Conservation (phyloP, 2,797 vertebrate genomes). For the Myioborus melanocephalus region DNA sequence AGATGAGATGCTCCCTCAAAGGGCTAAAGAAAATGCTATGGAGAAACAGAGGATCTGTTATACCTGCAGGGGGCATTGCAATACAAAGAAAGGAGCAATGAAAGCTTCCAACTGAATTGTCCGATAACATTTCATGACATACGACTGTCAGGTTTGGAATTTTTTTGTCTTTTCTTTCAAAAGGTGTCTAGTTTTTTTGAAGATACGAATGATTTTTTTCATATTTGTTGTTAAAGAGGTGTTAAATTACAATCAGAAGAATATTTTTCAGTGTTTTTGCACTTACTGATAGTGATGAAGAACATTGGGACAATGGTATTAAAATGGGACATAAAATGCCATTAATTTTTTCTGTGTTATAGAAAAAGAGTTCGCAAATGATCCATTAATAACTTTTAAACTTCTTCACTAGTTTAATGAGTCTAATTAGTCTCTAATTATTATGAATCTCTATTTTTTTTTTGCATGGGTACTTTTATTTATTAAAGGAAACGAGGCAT, state of each 20-base stretch:
- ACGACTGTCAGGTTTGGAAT: not conserved
- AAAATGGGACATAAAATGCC: not conserved
- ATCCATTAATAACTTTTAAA: not conserved
- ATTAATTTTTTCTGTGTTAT: not conserved
- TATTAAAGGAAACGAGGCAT: not conserved
- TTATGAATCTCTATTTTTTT: not conserved
- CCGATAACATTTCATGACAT: not conserved
- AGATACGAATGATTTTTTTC: not conserved
- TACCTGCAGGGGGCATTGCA: slow-evolving; percentile 70
- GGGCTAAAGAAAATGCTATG: not conserved
- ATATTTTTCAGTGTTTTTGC: not conserved
- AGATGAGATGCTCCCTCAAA: not conserved
- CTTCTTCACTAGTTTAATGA: not conserved
- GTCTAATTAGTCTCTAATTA: not conserved
- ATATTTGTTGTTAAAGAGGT: not conserved
- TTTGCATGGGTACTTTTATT: not conserved
- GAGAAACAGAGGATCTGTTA: not conserved
- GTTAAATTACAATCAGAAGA: not conserved
- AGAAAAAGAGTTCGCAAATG: not conserved
- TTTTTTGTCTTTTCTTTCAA: not conserved
- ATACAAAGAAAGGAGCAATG: slow-evolving; percentile 24
- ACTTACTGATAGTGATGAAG: not conserved
- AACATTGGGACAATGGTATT: not conserved
- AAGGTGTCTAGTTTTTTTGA: not conserved
- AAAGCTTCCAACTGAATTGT: not conserved